Evolutionary conservation across 1,140 invertebrate genomes (phyloP).

Genomic region (Eumeta japonica): DNA sequence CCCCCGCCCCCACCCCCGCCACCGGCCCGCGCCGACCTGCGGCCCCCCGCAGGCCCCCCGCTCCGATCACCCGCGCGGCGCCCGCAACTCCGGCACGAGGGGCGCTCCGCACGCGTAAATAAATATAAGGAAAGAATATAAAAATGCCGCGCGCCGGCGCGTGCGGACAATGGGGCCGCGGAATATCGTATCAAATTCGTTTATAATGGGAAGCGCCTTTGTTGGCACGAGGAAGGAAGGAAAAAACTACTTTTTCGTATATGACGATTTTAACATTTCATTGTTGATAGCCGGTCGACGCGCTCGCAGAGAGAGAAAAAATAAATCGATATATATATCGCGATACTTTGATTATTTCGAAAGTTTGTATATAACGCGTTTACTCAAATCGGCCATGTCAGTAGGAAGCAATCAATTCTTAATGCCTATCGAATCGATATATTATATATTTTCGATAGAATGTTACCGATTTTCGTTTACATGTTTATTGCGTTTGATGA

Average conservation of each 20-base stretch:
- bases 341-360: not conserved
- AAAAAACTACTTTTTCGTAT: slow-evolving; percentile 17
- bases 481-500: too few species aligned
- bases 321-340: too few species aligned
- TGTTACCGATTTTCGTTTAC: too few species aligned
- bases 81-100: slow-evolving; percentile 13
- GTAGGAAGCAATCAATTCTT: not conserved
- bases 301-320: too few species aligned
- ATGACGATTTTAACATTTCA: not conserved
- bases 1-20: slow-evolving; percentile 16
- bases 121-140: slow-evolving; percentile 31
- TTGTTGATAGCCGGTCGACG: too few species aligned
- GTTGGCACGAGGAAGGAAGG: slow-evolving; percentile 31
- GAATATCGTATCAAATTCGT: slow-evolving; percentile 51
- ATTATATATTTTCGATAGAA: too few species aligned
- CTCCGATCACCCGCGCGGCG: slow-evolving; percentile 15
- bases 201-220: slow-evolving; percentile 37
- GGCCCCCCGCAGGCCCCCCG: slow-evolving; percentile 18
- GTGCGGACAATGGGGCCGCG: slow-evolving; percentile 34
- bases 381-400: not conserved
- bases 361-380: not conserved
- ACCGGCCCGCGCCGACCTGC: slow-evolving; percentile 13
- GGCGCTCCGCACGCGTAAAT: slow-evolving; percentile 19
- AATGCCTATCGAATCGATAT: too few species aligned
- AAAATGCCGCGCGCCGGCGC: slow-evolving; percentile 31